phyloP scores from a whole-genome alignment of 2,113 vertebrate genomes.

The Nannospalax galili region DNA sequence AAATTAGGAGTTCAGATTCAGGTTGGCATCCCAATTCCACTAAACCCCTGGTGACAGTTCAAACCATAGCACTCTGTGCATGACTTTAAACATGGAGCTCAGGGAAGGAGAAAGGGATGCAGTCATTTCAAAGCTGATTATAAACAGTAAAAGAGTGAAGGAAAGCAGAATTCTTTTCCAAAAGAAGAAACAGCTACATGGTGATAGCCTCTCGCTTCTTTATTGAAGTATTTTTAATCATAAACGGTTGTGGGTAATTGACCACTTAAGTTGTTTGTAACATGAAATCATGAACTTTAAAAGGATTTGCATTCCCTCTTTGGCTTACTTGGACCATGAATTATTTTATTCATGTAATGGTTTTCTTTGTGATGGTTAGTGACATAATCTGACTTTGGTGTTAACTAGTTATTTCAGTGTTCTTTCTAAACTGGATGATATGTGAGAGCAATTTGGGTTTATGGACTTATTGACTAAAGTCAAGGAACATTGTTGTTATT shows the following conservation, averaged over 20 bases:
- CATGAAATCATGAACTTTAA: background rate
- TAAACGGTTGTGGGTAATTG: background rate
- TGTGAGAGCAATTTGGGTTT: conserved; percentile 17
- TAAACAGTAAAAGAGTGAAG: background rate
- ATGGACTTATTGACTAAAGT: conserved; percentile 26
- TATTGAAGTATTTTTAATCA: conserved; percentile 4
- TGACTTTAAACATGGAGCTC: background rate
- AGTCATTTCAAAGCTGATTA: background rate
- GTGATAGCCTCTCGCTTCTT: background rate
- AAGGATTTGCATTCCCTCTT: background rate
- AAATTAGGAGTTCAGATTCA: background rate
- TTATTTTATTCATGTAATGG: background rate
- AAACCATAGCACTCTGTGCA: background rate
- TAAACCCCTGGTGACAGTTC: background rate
- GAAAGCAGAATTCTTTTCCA: background rate
- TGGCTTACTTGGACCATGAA: background rate
- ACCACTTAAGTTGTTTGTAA: background rate
- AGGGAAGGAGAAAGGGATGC: background rate
- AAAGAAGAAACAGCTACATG: background rate
- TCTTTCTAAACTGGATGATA: background rate
- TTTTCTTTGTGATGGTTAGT: background rate
- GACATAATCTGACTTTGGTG: background rate
- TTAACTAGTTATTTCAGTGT: conserved; percentile 1
- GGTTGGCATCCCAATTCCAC: background rate
- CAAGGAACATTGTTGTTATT: background rate